Conservation (phyloP, 2,888 invertebrate genomes). For the Callimorpha dominula region DNA sequence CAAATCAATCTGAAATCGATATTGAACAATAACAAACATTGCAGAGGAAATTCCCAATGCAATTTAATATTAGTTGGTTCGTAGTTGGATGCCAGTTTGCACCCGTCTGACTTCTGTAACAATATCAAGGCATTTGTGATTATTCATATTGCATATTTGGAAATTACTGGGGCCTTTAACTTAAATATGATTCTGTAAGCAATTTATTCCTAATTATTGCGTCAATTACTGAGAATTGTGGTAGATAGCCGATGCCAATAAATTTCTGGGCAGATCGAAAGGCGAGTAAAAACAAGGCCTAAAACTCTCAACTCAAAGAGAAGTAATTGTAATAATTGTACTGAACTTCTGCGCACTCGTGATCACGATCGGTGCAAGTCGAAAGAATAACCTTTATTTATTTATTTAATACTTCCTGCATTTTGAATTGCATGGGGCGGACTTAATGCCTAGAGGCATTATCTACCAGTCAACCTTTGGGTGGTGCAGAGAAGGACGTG, state of each 20-base stretch:
- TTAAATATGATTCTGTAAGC: background rate
- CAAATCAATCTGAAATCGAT: background rate
- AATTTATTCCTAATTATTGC: background rate
- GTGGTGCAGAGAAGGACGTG: no score
- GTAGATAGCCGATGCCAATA: background rate
- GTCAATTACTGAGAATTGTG: background rate
- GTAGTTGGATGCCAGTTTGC: background rate
- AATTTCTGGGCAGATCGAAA: background rate
- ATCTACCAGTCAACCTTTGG: no score
- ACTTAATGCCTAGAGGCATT: no score
- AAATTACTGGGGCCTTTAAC: background rate
- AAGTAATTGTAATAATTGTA: background rate
- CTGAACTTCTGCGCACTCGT: no score
- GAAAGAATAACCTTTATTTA: no score
- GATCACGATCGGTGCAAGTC: no score
- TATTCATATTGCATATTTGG: background rate
- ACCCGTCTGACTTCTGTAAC: background rate
- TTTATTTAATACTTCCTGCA: no score
- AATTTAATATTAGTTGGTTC: constrained; percentile 1
- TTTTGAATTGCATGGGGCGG: no score
- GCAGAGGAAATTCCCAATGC: constrained; percentile 3
- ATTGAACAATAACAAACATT: constrained; percentile 10
- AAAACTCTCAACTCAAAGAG: background rate
- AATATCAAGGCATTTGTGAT: background rate
- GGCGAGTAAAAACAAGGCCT: background rate